These are phyloP conservation scores for Tetranychus truncatus DNA, from an alignment of 2,888 invertebrate species.

Conservation along the genomic window DNA sequence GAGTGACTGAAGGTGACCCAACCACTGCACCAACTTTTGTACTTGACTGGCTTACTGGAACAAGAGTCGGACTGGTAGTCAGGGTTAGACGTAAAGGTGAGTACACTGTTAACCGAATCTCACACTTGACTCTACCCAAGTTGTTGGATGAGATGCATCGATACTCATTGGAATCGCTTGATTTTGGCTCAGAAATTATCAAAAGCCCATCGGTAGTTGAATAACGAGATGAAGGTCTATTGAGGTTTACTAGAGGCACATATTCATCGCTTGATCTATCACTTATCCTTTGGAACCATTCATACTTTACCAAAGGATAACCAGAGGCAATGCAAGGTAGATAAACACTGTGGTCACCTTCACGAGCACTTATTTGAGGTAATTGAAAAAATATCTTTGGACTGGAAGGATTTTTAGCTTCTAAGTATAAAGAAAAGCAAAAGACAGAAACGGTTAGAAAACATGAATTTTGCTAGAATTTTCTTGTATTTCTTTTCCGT, in stretches of 20 bases:
- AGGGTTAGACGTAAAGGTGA: neutral
- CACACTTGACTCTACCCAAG: neutral
- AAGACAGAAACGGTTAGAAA: neutral
- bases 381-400: conserved; percentile 15
- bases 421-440: neutral
- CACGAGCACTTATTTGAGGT: conserved; percentile 11
- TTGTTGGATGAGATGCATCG: neutral
- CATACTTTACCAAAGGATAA: conserved; percentile 15
- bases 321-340: conserved; percentile 16
- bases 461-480: no score
- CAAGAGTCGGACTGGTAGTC: neutral
- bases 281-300: conserved; percentile 7
- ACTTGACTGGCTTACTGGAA: no score
- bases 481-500: no score
- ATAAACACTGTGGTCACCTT: conserved; percentile 12
- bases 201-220: neutral
- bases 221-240: neutral
- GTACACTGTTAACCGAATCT: neutral
- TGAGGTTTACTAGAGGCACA: neutral
- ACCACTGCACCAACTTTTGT: no score
- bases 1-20: neutral
- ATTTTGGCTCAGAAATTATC: neutral
- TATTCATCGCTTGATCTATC: neutral
- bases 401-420: neutral
- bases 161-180: neutral